phyloP scores from a whole-genome alignment of 2,113 vertebrate species.

The Reinhardtius hippoglossoides region DNA sequence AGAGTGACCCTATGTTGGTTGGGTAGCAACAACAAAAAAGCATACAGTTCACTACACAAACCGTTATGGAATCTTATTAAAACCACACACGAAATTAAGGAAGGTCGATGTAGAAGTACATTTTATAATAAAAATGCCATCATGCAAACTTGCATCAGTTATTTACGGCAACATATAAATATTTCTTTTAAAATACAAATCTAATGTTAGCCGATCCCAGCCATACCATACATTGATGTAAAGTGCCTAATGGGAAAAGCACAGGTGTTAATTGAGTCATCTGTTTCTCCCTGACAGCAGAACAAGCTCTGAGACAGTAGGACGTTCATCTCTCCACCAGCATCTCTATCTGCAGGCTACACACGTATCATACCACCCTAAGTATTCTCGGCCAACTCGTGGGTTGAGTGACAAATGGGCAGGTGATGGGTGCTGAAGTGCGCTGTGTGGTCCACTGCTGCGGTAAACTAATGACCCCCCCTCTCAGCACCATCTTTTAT shows the following conservation, averaged over 20 bases:
- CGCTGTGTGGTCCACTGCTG: conserved; percentile 38
- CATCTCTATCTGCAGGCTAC: conserved; percentile 18
- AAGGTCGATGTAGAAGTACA: too few relatives aligned
- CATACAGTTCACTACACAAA: too few relatives aligned
- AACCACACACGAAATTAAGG: too few relatives aligned
- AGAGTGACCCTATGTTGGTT: too few relatives aligned
- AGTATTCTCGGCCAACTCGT: conserved; percentile 33
- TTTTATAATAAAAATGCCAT: too few relatives aligned
- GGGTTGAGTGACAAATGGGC: conserved; percentile 57
- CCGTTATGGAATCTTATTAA: too few relatives aligned
- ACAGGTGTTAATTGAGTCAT: conserved; percentile 33
- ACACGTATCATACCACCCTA: conserved; percentile 15
- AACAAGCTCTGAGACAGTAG: conserved; percentile 8
- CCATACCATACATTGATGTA: neutral
- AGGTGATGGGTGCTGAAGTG: conserved; percentile 52
- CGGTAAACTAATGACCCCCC: conserved; percentile 51
- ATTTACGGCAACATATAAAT: too few relatives aligned
- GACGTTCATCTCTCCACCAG: conserved; percentile 8
- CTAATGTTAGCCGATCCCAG: conserved; percentile 1
- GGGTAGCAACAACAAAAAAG: too few relatives aligned
- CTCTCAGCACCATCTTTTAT: conserved; percentile 16
- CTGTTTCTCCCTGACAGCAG: conserved; percentile 16
- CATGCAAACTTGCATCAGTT: too few relatives aligned
- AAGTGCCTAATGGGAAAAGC: conserved; percentile 23
- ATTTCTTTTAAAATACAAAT: too few relatives aligned